phyloP scores from a whole-genome alignment of 2,888 invertebrate species.

The Matsumyia berberina region DNA sequence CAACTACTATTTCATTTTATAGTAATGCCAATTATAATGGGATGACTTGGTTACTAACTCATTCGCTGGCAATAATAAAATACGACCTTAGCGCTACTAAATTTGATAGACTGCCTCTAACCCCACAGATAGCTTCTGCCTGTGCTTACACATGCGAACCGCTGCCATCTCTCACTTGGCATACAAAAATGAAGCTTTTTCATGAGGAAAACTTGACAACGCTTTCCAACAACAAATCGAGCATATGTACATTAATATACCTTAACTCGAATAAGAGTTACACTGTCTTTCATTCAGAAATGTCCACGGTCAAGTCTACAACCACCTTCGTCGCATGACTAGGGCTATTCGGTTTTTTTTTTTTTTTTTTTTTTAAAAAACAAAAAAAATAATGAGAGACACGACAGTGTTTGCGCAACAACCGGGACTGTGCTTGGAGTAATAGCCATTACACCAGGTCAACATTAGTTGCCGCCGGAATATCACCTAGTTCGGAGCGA shows the following conservation, averaged over 20 bases:
- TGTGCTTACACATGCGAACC: constrained; percentile 32
- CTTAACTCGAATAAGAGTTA: constrained; percentile 60
- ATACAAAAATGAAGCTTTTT: constrained; percentile 54
- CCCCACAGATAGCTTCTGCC: constrained; percentile 23
- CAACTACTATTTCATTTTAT: constrained; percentile 22
- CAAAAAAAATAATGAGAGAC: constrained; percentile 54
- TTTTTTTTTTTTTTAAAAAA: constrained; percentile 25
- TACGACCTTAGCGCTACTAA: constrained; percentile 25
- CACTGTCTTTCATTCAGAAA: constrained; percentile 74
- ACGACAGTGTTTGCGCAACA: constrained; percentile 69
- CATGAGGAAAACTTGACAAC: constrained; percentile 48
- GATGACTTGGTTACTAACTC: constrained; percentile 52
- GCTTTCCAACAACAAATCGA: constrained; percentile 68
- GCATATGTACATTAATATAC: constrained; percentile 29
- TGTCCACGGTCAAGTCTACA: constrained; percentile 75
- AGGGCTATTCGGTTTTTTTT: constrained; percentile 36
- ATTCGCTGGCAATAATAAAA: constrained; percentile 45
- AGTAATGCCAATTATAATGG: constrained; percentile 49
- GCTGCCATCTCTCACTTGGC: constrained; percentile 18
- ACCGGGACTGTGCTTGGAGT: constrained; percentile 63
- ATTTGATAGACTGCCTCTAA: constrained; percentile 1
- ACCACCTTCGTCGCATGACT: constrained; percentile 65
- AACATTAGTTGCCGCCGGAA: constrained; percentile 73
- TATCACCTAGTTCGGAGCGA: constrained; percentile 64
- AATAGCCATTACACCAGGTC: constrained; percentile 72